Evolutionary conservation across 2,888 invertebrate species (phyloP).

Genomic region (Thumatha senex): DNA sequence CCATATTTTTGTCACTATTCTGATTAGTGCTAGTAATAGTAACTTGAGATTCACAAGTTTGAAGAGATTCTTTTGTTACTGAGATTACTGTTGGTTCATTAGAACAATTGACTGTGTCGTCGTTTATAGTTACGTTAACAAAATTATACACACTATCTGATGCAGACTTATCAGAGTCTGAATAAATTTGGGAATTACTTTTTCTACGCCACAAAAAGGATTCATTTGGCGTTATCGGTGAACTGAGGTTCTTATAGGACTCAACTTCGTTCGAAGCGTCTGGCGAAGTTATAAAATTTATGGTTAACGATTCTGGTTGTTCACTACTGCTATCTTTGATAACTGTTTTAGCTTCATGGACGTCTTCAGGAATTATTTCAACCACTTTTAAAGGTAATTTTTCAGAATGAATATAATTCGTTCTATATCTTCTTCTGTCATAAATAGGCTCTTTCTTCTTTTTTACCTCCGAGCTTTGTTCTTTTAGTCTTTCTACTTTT

Average conservation of each 20-base stretch:
- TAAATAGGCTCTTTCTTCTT: constrained; percentile 69
- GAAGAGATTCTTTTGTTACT: constrained; percentile 53
- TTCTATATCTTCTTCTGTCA: constrained; percentile 73
- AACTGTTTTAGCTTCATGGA: constrained; percentile 47
- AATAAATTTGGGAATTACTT: constrained; percentile 67
- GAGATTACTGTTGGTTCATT: constrained; percentile 44
- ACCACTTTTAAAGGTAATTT: constrained; percentile 71
- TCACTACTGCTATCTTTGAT: constrained; percentile 23
- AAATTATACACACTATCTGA: constrained; percentile 66
- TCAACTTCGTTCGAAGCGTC: constrained; percentile 26
- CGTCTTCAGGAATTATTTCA: constrained; percentile 77
- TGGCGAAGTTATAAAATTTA: constrained; percentile 23
- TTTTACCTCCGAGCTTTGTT: constrained; percentile 31
- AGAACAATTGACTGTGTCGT: constrained; percentile 44
- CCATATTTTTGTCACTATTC: constrained; percentile 53
- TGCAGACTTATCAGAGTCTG: constrained; percentile 62
- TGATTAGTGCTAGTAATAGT: constrained; percentile 41
- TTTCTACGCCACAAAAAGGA: constrained; percentile 86
- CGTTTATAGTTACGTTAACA: constrained; percentile 57
- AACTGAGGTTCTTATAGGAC: constrained; percentile 55
- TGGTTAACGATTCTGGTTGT: constrained; percentile 18
- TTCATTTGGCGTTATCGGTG: constrained; percentile 83
- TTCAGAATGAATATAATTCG: constrained; percentile 74
- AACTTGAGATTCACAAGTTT: constrained; percentile 51
- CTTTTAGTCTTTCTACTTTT: constrained; percentile 40